phyloP scores from a whole-genome alignment of 2,797 vertebrate species.

The Pristis pectinata region DNA sequence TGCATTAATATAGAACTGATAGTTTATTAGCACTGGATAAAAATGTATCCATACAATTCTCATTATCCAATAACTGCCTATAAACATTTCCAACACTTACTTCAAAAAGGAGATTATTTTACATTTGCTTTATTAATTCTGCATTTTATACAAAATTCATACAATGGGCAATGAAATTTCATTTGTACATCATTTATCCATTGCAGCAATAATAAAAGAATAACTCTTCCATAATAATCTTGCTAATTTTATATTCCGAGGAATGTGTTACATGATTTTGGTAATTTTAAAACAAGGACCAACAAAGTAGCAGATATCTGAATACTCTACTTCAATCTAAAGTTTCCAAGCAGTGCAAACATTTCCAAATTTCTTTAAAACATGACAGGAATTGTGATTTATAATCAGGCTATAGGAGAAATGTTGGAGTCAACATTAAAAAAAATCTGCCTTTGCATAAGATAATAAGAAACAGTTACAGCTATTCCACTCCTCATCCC shows the following conservation, averaged over 20 bases:
- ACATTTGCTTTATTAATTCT: background rate
- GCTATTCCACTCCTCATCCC: too few relatives aligned
- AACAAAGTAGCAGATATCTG: background rate
- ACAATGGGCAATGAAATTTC: background rate
- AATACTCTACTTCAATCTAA: background rate
- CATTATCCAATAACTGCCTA: background rate
- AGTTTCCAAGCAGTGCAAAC: background rate
- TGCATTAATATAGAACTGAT: background rate
- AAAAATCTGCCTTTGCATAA: too few relatives aligned
- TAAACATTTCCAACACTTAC: background rate
- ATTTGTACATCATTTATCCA: background rate
- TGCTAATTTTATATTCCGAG: background rate
- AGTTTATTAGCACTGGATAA: constrained; percentile 9
- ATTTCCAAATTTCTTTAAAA: background rate
- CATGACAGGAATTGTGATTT: too few relatives aligned
- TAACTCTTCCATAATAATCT: background rate
- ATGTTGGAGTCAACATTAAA: background rate
- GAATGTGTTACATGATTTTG: background rate
- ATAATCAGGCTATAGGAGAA: background rate
- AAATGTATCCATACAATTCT: background rate
- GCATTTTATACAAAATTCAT: background rate
- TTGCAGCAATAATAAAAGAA: background rate
- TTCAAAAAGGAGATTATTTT: background rate
- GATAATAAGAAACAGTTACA: too few relatives aligned
- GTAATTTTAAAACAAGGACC: background rate